A percentile compares a stretch with the other conserved stretches of the same genome.
Conservation (phyloP, 2,888 invertebrate genomes). For the Aethes cnicana region DNA sequence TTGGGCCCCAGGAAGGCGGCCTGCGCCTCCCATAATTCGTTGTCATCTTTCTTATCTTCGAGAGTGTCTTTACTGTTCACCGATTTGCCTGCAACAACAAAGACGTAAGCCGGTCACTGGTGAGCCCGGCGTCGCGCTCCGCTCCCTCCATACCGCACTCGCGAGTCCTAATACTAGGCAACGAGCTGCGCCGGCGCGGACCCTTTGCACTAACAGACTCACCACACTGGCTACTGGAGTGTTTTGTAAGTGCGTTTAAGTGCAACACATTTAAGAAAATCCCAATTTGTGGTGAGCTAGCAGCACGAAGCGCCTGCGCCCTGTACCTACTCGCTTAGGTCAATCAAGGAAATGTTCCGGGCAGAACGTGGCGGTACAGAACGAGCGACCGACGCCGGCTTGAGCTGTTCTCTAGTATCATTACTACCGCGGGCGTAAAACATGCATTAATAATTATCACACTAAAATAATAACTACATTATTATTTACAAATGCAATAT, state of each 20-base stretch:
- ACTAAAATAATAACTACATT: no score
- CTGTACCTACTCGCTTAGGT: background rate
- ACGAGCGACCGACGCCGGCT: conserved; percentile 24
- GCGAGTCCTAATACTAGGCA: conserved; percentile 4
- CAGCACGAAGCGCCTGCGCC: background rate
- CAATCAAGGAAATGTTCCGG: background rate
- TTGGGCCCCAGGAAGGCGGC: conserved; percentile 98
- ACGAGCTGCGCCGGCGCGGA: conserved; percentile 18
- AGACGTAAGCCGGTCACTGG: conserved; percentile 61
- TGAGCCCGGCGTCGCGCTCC: conserved; percentile 40
- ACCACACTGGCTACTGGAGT: no score
- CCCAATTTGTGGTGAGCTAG: background rate
- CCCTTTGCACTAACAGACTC: no score
- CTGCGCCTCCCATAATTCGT: conserved; percentile 95
- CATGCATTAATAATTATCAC: no score
- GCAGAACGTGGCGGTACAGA: conserved; percentile 20
- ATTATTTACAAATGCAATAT: conserved; percentile 20
- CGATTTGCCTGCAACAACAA: conserved; percentile 84
- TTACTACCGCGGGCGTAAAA: conserved; percentile 1
- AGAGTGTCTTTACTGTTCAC: conserved; percentile 83
- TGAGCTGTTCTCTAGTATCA: conserved; percentile 15
- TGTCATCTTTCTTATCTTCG: conserved; percentile 90
- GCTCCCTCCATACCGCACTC: conserved; percentile 22
- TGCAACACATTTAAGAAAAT: no score
- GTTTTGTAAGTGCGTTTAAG: no score